Evolutionary conservation across 2,888 invertebrate genomes (phyloP).

Genomic region (Drosophila prostipennis): DNA sequence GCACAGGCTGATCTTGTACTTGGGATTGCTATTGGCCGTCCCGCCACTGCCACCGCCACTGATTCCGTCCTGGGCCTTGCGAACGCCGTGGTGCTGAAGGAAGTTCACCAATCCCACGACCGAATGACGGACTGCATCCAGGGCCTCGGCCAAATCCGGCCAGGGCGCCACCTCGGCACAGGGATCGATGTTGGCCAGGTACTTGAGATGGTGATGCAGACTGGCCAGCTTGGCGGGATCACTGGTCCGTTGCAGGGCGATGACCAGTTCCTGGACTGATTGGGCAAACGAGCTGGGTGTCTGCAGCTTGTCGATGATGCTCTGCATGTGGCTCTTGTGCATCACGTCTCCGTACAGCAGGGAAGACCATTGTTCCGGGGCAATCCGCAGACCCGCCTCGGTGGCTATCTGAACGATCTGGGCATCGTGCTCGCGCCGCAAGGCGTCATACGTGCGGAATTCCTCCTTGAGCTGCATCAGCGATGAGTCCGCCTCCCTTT

Average conservation of each 20-base stretch:
- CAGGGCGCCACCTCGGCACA: slow-evolving; percentile 89
- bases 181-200: slow-evolving; percentile 94
- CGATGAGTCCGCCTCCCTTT: slow-evolving; percentile 98
- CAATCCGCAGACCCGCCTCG: slow-evolving; percentile 97
- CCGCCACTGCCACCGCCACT: slow-evolving; percentile 75
- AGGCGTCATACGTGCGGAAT: slow-evolving; percentile 96
- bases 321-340: slow-evolving; percentile 99
- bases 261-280: slow-evolving; percentile 95
- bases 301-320: slow-evolving; percentile 94
- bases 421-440: slow-evolving; percentile 97
- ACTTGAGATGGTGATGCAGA: slow-evolving; percentile 91
- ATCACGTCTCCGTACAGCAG: slow-evolving; percentile 97
- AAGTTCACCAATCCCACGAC: slow-evolving; percentile 92
- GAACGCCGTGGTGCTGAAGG: slow-evolving; percentile 89
- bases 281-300: slow-evolving; percentile 96
- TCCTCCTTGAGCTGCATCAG: slow-evolving; percentile 99
- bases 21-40: slow-evolving; percentile 86
- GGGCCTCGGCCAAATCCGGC: slow-evolving; percentile 88
- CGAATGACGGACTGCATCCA: slow-evolving; percentile 89
- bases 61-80: slow-evolving; percentile 87
- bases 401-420: slow-evolving; percentile 99
- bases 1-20: slow-evolving; percentile 96
- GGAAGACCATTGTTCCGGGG: slow-evolving; percentile 99
- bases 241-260: slow-evolving; percentile 93
- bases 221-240: slow-evolving; percentile 93